Evolutionary conservation across 2,797 vertebrate species (phyloP), one percentile per base, ranked within the genome.

Genomic region (Emys orbicularis): DNA sequence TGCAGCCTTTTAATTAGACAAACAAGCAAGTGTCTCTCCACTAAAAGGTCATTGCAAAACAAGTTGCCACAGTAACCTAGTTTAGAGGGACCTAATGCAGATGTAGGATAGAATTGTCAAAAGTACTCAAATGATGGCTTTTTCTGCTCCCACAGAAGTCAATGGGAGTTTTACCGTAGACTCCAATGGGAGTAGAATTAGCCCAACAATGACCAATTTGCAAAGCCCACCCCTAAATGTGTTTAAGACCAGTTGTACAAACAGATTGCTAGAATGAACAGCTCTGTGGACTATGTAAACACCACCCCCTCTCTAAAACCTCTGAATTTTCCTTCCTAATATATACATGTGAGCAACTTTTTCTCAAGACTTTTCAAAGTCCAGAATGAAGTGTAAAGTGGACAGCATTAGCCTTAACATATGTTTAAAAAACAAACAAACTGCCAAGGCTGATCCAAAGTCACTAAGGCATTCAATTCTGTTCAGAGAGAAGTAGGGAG

Each of bases 141-240:
- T 76, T 27, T 44, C 74, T 49, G 44, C 25, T 47, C 13, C 12
- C 41, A 15, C 74, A 16, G 25, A 49, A 13, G 12, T 77, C 44
- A 49, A 29, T 77, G 15, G 12, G 23, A 77, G 25, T 77, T 44
- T 47, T 76, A 76, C 27, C 25, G 3, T 74, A 44, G 5, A 72
- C 61, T 0, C 0, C 5, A 29, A 57, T 34, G 23, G 13, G 49
- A 5, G 1, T 84, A 89, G 77, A 49, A 50, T 56, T 37, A 56
- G 54, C 37, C 29, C 47, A 53, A 65, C 12, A 34, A 12, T 53
- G 52, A 10, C 18, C 79, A 50, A 10, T 34, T 95, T 81, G 50
- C 49, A 15, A 5, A 81, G 29, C 1, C 41, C 81, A 3, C 6
- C 5, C 44, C 10, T 19, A 37, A 49, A 6, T 86, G 77, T 41